phyloP scores from a whole-genome alignment of 2,888 invertebrate species.

The Azorinus chamasolen region DNA sequence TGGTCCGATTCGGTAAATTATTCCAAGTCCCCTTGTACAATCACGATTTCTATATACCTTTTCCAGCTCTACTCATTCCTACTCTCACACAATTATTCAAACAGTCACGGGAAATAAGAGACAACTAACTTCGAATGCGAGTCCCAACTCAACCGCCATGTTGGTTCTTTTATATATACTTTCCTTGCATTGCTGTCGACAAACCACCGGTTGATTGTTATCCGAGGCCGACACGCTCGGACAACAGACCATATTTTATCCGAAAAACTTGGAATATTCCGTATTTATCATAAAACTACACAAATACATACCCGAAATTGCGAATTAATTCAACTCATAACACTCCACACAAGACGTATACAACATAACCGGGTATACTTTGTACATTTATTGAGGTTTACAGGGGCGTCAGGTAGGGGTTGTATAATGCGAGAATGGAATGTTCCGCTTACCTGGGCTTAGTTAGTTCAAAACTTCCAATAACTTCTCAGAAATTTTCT shows the following conservation, averaged over 20 bases:
- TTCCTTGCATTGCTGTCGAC: slow-evolving; percentile 29
- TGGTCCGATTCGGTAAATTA: too few species aligned
- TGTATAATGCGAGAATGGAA: slow-evolving; percentile 60
- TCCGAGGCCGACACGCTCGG: neutral
- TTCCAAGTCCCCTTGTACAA: too few species aligned
- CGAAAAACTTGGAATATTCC: too few species aligned
- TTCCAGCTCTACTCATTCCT: too few species aligned
- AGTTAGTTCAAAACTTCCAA: too few species aligned
- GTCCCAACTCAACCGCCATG: slow-evolving; percentile 54
- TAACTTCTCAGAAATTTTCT: too few species aligned
- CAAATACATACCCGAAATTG: slow-evolving; percentile 62
- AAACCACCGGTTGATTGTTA: slow-evolving; percentile 57
- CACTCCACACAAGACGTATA: slow-evolving; percentile 53
- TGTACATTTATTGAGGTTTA: slow-evolving; percentile 35
- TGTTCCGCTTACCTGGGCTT: slow-evolving; percentile 18
- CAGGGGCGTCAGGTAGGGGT: slow-evolving; percentile 51
- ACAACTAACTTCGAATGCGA: slow-evolving; percentile 14
- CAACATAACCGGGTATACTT: slow-evolving; percentile 61
- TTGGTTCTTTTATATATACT: slow-evolving; percentile 49
- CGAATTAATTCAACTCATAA: slow-evolving; percentile 24
- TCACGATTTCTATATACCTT: too few species aligned
- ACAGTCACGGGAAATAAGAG: too few species aligned
- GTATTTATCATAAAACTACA: slow-evolving; percentile 7
- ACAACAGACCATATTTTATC: too few species aligned
- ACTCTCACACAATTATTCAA: too few species aligned